Evolutionary conservation across 2,113 vertebrate species (phyloP), one percentile per base, ranked within the genome.

Genomic region (Sisor rabdophorus): DNA sequence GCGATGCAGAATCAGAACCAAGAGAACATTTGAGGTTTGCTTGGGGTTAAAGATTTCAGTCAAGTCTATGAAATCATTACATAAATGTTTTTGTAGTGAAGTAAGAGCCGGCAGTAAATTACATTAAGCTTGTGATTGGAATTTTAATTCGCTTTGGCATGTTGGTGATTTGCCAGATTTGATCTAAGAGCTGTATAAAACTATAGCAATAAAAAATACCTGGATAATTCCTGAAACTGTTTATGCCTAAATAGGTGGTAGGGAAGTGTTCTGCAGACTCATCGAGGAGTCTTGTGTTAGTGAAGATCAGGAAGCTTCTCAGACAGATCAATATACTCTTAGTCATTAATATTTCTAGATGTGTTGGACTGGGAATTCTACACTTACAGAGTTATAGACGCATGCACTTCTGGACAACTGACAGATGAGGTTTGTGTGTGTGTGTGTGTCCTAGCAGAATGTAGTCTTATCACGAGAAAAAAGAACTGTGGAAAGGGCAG

Each of bases 241-340:
- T 78, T 55, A 48, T 64, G n/a, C 19, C 59, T 64, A 63, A 64
- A 78, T 64, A 73, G 53, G 65, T 32, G 16, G 70, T 12, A 50
- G 26, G 47, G 48, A 63, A 36, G 24, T 55, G 50, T 71, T 53
- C 16, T 78, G 59, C 50, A 78, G 52, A 64, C 50, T 61, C 64
- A 81, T 58, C 19, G 68, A 74, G 32, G 60, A 79, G 48, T 20
- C 65, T 61, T 61, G 36, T 32, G 64, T 30, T 54, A 32, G 47
- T 73, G 65, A 72, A 76, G 67, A 75, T 61, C 59, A 72, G 72
- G 68, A 76, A 73, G 61, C 11, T 67, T 75, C 26, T 61, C 70
- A 44, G 59, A 74, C 68, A 82, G 78, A 82, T 82, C 80, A 82
- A 76, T 82, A 78, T 56, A 22, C 32, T 55, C 60, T 53, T 11